phyloP scores from a whole-genome alignment of 2,797 vertebrate species.

The Anolis apletophallus region DNA sequence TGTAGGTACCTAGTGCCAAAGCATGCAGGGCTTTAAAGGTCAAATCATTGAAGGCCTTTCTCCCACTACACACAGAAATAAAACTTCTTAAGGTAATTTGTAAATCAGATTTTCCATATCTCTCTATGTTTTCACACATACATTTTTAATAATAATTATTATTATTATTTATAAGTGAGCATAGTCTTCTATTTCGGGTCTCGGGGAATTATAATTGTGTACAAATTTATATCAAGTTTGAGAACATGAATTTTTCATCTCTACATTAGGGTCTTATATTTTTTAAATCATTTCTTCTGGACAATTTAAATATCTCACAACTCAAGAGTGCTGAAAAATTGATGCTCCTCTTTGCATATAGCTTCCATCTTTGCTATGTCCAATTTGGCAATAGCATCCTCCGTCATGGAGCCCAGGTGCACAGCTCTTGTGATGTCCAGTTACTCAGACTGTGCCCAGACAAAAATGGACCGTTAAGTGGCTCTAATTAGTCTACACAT shows the following conservation, averaged over 20 bases:
- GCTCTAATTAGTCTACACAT: constrained; percentile 28
- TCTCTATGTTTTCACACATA: constrained; percentile 1
- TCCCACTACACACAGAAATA: too few species aligned
- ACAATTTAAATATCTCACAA: neutral
- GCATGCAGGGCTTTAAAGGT: too few species aligned
- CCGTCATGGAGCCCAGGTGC: neutral
- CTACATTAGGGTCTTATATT: neutral
- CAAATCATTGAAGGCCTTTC: too few species aligned
- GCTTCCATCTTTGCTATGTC: constrained; percentile 1
- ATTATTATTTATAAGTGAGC: constrained; percentile 8
- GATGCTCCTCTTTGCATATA: constrained; percentile 13
- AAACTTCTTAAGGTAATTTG: too few species aligned
- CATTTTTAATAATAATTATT: constrained; percentile 11
- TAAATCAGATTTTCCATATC: neutral
- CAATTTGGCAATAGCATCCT: constrained; percentile 7
- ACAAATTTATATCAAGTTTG: neutral
- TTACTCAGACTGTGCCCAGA: constrained; percentile 16
- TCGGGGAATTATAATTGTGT: neutral
- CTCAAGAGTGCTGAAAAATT: constrained; percentile 7
- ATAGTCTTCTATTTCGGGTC: neutral
- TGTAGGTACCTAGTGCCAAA: too few species aligned
- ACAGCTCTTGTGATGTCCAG: neutral
- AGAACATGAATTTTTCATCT: neutral
- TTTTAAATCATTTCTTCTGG: constrained; percentile 3
- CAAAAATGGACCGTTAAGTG: constrained; percentile 33